Percentiles rank a stretch among this genome's conserved stretches.
Evolutionary conservation across 2,888 invertebrate species (phyloP).

Genomic region (Drosophila mettleri): DNA sequence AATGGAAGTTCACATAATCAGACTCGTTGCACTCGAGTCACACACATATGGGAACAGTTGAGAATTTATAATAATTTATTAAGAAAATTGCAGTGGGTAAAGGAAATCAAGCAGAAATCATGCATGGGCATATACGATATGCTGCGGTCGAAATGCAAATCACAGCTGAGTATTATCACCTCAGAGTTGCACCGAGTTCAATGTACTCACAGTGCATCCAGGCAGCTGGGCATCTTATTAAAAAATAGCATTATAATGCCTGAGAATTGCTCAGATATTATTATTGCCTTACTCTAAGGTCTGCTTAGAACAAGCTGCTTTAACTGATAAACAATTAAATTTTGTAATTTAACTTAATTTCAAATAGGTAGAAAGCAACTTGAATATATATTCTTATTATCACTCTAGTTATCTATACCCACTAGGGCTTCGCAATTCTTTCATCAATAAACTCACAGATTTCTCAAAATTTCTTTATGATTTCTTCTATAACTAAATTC

Average conservation of each 20-base stretch:
- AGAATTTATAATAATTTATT: constrained; percentile 43
- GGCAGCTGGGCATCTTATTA: too few species aligned
- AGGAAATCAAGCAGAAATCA: constrained; percentile 22
- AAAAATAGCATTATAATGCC: not conserved
- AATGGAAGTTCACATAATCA: not conserved
- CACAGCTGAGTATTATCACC: constrained; percentile 3
- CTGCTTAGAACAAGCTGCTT: not conserved
- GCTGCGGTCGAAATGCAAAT: not conserved
- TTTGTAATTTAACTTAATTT: too few species aligned
- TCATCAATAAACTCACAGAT: too few species aligned
- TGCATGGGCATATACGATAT: not conserved
- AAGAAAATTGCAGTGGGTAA: constrained; percentile 11
- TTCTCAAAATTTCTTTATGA: too few species aligned
- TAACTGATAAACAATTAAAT: too few species aligned
- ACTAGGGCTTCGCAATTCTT: too few species aligned
- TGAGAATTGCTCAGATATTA: not conserved
- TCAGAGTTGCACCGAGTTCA: constrained; percentile 15
- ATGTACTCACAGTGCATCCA: constrained; percentile 11
- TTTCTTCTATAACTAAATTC: too few species aligned
- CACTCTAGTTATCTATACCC: too few species aligned
- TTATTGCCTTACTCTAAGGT: not conserved
- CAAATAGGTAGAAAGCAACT: too few species aligned
- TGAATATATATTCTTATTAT: too few species aligned
- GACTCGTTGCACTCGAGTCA: not conserved
- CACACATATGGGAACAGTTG: constrained; percentile 10